Evolutionary conservation across 2,888 invertebrate genomes (phyloP).

Genomic region (Punctoribates punctum): DNA sequence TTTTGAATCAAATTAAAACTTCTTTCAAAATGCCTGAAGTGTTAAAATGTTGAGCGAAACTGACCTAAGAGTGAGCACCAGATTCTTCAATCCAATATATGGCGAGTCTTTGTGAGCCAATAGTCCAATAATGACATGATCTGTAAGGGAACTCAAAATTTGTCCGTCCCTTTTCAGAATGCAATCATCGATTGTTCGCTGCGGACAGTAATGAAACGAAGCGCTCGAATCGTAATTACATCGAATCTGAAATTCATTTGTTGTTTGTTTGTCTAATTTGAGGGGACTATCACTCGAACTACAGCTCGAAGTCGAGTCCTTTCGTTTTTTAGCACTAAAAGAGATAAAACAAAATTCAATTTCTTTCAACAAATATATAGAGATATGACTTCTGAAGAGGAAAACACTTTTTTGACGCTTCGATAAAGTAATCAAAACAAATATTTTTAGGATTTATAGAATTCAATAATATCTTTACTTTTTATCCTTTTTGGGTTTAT

Average conservation of each 20-base stretch:
- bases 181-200: slow-evolving; percentile 92
- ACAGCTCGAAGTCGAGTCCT: neutral
- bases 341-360: neutral
- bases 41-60: neutral
- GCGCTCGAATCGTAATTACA: slow-evolving; percentile 99
- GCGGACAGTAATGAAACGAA: slow-evolving; percentile 99
- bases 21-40: neutral
- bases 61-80: slow-evolving; percentile 86
- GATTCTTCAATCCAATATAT: slow-evolving; percentile 91
- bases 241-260: slow-evolving; percentile 73
- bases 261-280: neutral
- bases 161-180: slow-evolving; percentile 98
- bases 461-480: neutral
- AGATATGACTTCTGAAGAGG: neutral
- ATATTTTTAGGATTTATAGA: neutral
- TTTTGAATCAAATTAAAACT: too few relatives aligned
- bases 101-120: slow-evolving; percentile 99
- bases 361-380: neutral
- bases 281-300: slow-evolving; percentile 1
- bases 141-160: slow-evolving; percentile 96
- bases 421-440: slow-evolving; percentile 11
- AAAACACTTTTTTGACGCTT: neutral
- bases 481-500: neutral
- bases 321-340: slow-evolving; percentile 3
- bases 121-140: slow-evolving; percentile 96